Evolutionary conservation across 2,113 vertebrate species (phyloP), one percentile per base, ranked within the genome.

Genomic region (Bos javanicus): DNA sequence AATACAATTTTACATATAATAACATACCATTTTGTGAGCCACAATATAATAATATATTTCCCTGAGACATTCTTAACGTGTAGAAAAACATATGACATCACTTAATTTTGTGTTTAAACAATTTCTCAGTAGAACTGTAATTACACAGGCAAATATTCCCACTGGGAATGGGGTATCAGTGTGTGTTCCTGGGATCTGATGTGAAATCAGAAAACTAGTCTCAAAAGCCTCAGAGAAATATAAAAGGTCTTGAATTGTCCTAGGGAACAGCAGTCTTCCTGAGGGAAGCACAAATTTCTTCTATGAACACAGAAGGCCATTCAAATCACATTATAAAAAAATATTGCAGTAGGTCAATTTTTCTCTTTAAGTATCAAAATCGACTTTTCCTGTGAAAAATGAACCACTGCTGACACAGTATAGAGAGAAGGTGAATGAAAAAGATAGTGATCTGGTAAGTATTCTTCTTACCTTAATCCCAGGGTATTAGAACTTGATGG

Each of bases 31-130:
- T 84, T 81, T 14, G 33, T 80, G 17, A 87, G 15, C 8, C 57
- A 54, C 56, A 50, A 14, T 39, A 39, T 16, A 48, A 36, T n/a
- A 48, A 13, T 59, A 13, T 59, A 54, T 50, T 76, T n/a, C 21
- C 48, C 33, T 67, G 39, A 46, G 28, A 10, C 25, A 43, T n/a
- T 52, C 10, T 86, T 10, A 52, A 28, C n/a, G 57, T 26, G 5
- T 33, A 59, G 9, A 57, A 87, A 81, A 87, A 88, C 7, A 76
- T 3, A 85, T 91, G 85, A 43, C 7, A 54, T 57, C 56, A 25
- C 23, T 57, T 57, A 57, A 26, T 71, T 36, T 83, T 83, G 30
- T 56, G 14, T 54, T 84, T 96, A 95, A 98, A 30, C 3, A 96
- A 0, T 19, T 92, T 87, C 39, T 92, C 12, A 48, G 64, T 15